Percentiles rank a stretch among this genome's conserved stretches.
Conservation (phyloP, 1,140 invertebrate species). For the Papilio dardanus region DNA sequence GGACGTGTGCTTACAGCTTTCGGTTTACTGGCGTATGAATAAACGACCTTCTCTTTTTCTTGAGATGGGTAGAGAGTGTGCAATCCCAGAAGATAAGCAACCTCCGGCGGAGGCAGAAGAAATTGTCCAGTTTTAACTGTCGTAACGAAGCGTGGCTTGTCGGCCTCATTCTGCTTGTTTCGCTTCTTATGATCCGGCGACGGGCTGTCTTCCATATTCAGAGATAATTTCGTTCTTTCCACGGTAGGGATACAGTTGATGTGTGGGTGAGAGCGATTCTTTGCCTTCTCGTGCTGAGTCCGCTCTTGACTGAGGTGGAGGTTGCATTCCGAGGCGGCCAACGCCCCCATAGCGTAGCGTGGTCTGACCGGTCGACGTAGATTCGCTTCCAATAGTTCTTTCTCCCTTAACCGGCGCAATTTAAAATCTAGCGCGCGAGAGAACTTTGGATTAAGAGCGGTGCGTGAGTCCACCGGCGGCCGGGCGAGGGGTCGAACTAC, state of each 20-base stretch:
- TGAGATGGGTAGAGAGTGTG: conserved; percentile 69
- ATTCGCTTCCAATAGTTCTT: conserved; percentile 77
- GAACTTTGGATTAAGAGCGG: conserved; percentile 82
- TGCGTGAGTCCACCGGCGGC: conserved; percentile 52
- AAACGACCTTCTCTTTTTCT: conserved; percentile 79
- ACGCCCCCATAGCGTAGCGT: conserved; percentile 48
- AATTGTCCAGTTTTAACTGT: conserved; percentile 91
- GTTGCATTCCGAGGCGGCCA: conserved; percentile 62
- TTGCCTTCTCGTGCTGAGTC: conserved; percentile 46
- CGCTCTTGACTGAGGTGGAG: conserved; percentile 58
- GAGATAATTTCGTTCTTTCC: conserved; percentile 48
- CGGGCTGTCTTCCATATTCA: conserved; percentile 53
- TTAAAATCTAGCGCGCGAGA: conserved; percentile 86
- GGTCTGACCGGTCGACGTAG: conserved; percentile 61
- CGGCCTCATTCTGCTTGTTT: conserved; percentile 45
- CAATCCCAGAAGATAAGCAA: conserved; percentile 85
- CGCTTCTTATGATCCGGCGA: conserved; percentile 48
- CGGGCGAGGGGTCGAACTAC: conserved; percentile 63
- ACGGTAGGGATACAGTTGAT: conserved; percentile 53
- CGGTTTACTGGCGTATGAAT: conserved; percentile 84
- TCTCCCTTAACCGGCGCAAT: conserved; percentile 84
- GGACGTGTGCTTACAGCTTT: conserved; percentile 71
- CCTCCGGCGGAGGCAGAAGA: conserved; percentile 88
- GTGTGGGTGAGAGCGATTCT: conserved; percentile 63
- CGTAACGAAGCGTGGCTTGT: conserved; percentile 87